A percentile compares a stretch with the other conserved stretches of the same genome.
These are phyloP conservation scores for Haemorhous mexicanus DNA, from an alignment of 2,113 vertebrate genomes.

Conservation along the genomic window DNA sequence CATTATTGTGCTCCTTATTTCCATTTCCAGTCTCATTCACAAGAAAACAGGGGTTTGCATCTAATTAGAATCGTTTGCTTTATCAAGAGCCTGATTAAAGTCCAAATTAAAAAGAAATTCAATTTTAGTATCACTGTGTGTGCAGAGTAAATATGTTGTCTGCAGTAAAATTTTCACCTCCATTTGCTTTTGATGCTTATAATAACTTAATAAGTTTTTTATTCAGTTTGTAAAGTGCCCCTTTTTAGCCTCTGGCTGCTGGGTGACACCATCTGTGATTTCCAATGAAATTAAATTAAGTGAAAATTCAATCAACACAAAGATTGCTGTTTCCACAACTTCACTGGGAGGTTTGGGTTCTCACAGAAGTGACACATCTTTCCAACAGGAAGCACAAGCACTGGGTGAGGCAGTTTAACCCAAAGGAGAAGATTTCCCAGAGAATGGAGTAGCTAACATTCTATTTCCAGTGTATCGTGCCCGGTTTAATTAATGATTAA, in stretches of 20 bases:
- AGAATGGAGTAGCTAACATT: neutral
- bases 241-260: slow-evolving; percentile 72
- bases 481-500: slow-evolving; percentile 33
- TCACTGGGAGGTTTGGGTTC: slow-evolving; percentile 19
- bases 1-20: neutral
- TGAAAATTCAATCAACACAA: slow-evolving; percentile 73
- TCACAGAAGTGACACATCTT: neutral
- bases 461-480: neutral
- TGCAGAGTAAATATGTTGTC: neutral
- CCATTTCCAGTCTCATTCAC: neutral
- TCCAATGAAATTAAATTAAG: slow-evolving; percentile 77
- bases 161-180: slow-evolving; percentile 46
- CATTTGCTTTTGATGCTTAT: slow-evolving; percentile 60
- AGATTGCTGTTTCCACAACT: slow-evolving; percentile 69
- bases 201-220: slow-evolving; percentile 67
- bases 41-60: neutral
- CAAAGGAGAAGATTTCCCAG: neutral
- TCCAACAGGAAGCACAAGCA: neutral
- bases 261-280: slow-evolving; percentile 77
- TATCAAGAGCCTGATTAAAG: neutral
- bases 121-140: neutral
- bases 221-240: slow-evolving; percentile 65
- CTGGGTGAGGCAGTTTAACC: neutral
- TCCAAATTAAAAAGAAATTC: neutral
- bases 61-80: neutral